Conservation (phyloP, 2,888 invertebrate species). For the Odontothrips loti region DNA sequence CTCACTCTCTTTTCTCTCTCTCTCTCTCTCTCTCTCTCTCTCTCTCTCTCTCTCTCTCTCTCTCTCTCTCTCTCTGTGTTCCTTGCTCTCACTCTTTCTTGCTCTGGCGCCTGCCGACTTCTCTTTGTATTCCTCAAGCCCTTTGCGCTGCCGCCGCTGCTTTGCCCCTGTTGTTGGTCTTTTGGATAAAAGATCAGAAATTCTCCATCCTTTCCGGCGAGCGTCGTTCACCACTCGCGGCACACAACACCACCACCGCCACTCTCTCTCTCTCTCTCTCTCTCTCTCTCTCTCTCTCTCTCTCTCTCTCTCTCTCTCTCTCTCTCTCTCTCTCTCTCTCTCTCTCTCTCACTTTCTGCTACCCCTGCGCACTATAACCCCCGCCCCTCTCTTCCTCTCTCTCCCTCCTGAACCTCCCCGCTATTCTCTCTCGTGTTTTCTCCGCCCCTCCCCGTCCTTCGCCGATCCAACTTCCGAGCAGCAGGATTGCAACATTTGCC, state of each 20-base stretch:
- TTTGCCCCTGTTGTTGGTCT: neutral
- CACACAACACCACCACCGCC: neutral
- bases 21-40: neutral
- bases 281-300: neutral
- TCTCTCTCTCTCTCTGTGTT: neutral
- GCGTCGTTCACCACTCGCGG: neutral
- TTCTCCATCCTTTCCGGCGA: slow-evolving; percentile 22
- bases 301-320: neutral
- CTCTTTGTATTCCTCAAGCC: slow-evolving; percentile 5
- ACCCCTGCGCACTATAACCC: neutral
- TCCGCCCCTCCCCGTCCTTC: neutral
- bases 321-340: neutral
- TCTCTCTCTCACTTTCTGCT: neutral
- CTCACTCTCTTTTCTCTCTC: neutral
- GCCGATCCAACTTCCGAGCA: slow-evolving; percentile 19
- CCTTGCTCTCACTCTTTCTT: neutral
- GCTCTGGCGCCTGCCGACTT: neutral
- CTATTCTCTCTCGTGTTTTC: slow-evolving; percentile 21
- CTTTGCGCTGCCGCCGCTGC: neutral
- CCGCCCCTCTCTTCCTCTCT: neutral
- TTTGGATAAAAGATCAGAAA: slow-evolving; percentile 24
- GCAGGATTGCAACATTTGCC: slow-evolving; percentile 22
- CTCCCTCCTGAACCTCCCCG: neutral
- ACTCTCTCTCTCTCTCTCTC: neutral
- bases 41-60: neutral